Conservation (phyloP, 2,888 invertebrate genomes). For the Acleris sparsana region DNA sequence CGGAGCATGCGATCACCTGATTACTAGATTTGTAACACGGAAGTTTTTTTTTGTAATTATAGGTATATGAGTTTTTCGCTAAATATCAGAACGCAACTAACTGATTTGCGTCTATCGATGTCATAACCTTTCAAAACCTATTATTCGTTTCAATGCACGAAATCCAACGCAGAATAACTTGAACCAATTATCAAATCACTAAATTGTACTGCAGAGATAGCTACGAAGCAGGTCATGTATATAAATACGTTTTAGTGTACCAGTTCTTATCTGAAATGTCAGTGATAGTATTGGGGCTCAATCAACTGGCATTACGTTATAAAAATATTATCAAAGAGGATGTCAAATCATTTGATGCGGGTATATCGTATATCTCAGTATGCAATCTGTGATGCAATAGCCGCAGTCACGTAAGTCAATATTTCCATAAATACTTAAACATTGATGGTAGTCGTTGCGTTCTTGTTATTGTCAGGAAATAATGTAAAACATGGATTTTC, state of each 20-base stretch:
- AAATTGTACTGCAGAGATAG: not conserved
- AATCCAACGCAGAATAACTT: not conserved
- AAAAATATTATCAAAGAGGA: slow-evolving; percentile 11
- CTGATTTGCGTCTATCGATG: too few species aligned
- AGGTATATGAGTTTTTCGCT: too few species aligned
- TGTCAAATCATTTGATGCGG: not conserved
- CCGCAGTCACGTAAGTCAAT: not conserved
- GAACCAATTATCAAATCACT: not conserved
- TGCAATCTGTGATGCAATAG: slow-evolving; percentile 4
- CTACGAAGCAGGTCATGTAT: slow-evolving; percentile 14
- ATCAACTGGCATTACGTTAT: slow-evolving; percentile 13
- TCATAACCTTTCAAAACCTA: not conserved
- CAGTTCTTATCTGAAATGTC: slow-evolving; percentile 32
- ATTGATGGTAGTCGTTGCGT: too few species aligned
- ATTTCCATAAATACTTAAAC: not conserved
- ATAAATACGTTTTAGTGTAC: slow-evolving; percentile 22
- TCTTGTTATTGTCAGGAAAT: too few species aligned
- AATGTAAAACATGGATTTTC: not conserved
- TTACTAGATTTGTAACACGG: too few species aligned
- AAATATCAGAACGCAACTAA: too few species aligned
- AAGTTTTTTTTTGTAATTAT: too few species aligned
- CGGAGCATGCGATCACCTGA: not conserved
- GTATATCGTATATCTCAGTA: not conserved
- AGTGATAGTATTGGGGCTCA: slow-evolving; percentile 30
- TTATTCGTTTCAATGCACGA: not conserved